Base-by-base conservation (phyloP, 2,797 vertebrate species). In the Coilia nasus region DNA sequence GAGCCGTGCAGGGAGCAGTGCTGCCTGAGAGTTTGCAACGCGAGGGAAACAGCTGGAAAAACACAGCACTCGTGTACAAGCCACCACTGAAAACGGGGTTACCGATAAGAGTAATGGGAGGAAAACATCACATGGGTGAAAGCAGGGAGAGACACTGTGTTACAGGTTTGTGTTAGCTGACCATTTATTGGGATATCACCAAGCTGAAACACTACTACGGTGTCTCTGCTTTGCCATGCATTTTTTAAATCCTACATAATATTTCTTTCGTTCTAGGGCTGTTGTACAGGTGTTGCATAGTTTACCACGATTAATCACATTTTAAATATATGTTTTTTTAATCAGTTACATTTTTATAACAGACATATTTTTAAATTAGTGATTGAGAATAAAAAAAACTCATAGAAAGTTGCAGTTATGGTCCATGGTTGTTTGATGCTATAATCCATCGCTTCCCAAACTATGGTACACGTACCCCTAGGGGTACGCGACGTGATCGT, bases 21-120 rank as follows among this genome's bases (percentile, higher is more conserved):
- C 35, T 19, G 31, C 23, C 31, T 19, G 71, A 78, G 71, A 78
- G 71, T 44, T 78, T 21, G 71, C 35, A 21, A 78, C 71, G 35
- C 71, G 17, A 41, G 71, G 71, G 71, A 78, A 78, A 78, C 71
- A 78, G 71, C 71, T 78, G 71, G 71, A 78, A 78, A 78, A 78
- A 78, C 71, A 78, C 71, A 78, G 31, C 10, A 35, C 28, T 41
- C 25, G 12, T 28, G 23, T 23, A 31, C 64, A 71, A 25, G 25
- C 64, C 12, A 28, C 64, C 64, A 17, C 71, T 78, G 71, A 44
- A 78, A 78, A 78, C 35, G 35, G 71, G 71, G 71, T 78, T 78
- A 78, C 71, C 71, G 35, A 17, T 21, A 78, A 78, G 71, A 78
- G 71, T 75, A 35, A 75, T 35, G 31, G 67, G 67, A 19, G 67